Percentiles rank a stretch among this genome's conserved stretches.
phyloP scores from a whole-genome alignment of 2,797 vertebrate species.

The Malurus splendens region DNA sequence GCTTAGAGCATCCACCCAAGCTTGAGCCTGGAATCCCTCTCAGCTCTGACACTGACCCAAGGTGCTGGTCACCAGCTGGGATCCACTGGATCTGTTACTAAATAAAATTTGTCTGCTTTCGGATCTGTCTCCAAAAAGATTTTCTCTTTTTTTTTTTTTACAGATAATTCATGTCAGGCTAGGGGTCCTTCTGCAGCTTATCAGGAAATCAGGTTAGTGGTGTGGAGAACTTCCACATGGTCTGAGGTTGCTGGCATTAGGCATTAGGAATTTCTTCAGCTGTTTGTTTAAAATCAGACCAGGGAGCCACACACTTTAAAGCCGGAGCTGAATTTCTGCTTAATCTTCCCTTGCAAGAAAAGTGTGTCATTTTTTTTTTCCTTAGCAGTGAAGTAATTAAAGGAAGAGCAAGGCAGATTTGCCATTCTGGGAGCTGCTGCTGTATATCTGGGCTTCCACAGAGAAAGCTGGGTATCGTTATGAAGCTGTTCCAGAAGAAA shows the following conservation, averaged over 20 bases:
- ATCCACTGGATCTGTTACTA: neutral
- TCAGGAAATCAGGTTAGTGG: neutral
- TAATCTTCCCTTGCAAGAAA: constrained; percentile 21
- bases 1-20: neutral
- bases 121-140: neutral
- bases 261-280: neutral
- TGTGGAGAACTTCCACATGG: neutral
- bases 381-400: constrained; percentile 33
- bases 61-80: neutral
- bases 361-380: neutral
- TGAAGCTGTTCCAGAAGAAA: constrained; percentile 23
- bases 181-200: neutral
- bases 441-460: constrained; percentile 18
- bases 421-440: constrained; percentile 4
- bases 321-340: neutral
- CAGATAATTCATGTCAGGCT: neutral
- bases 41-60: neutral
- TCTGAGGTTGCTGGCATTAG: neutral
- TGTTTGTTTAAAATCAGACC: constrained; percentile 16
- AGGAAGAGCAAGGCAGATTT: constrained; percentile 28
- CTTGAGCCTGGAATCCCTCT: neutral
- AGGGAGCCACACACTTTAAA: neutral
- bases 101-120: neutral
- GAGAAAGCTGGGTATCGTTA: neutral
- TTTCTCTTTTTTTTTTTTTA: neutral